phyloP scores from a whole-genome alignment of 2,797 vertebrate genomes.

The Anguilla obscura region DNA sequence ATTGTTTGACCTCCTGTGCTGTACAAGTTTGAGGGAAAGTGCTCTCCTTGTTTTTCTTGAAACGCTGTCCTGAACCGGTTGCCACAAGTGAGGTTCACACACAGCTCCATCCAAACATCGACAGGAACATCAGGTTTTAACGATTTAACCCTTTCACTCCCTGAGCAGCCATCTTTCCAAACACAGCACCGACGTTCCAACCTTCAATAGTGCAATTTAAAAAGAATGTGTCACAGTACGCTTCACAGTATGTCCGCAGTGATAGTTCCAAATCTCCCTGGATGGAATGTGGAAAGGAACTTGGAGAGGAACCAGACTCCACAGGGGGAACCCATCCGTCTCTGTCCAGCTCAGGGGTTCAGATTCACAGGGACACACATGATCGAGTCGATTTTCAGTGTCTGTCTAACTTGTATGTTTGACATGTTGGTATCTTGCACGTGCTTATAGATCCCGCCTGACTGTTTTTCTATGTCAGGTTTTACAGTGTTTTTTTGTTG shows the following conservation, averaged over 20 bases:
- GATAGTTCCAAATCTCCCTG: background rate
- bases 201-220: background rate
- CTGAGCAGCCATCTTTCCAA: background rate
- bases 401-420: background rate
- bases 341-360: background rate
- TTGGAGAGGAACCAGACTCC: background rate
- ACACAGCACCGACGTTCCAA: background rate
- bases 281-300: background rate
- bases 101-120: slow-evolving; percentile 5
- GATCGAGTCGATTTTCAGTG: background rate
- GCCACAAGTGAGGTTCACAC: background rate
- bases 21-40: background rate
- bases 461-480: background rate
- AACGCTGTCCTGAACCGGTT: background rate
- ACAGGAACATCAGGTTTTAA: background rate
- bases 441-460: background rate
- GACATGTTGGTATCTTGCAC: background rate
- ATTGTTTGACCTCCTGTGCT: background rate
- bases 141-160: background rate
- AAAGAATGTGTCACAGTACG: background rate
- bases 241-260: background rate
- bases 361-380: background rate
- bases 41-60: background rate
- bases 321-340: background rate
- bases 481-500: background rate